Conservation (phyloP, 2,113 vertebrate genomes). For the Eidolon helvum region DNA sequence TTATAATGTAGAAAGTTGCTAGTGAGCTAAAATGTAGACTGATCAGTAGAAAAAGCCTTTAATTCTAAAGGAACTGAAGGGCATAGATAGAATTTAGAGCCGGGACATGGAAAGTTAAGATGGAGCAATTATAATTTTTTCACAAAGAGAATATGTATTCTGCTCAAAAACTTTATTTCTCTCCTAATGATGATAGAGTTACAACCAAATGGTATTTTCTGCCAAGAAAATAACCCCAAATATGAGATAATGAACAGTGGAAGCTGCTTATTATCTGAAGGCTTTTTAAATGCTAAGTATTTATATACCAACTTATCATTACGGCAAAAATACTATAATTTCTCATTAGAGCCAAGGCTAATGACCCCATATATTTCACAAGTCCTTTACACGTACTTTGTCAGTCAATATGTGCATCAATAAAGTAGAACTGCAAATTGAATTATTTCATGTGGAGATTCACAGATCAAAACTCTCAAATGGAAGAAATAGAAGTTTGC, state of each 20-base stretch:
- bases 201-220: constrained; percentile 40
- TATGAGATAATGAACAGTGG: constrained; percentile 25
- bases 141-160: constrained; percentile 2
- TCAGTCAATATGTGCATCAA: background rate
- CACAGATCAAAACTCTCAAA: background rate
- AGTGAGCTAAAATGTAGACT: background rate
- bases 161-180: constrained; percentile 40
- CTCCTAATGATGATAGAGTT: constrained; percentile 40
- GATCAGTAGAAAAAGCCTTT: background rate
- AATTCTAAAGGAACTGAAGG: background rate
- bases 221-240: constrained; percentile 36
- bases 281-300: constrained; percentile 7
- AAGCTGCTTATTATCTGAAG: background rate
- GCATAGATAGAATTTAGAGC: background rate
- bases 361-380: background rate
- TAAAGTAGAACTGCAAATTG: constrained; percentile 3
- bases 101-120: background rate
- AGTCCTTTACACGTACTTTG: background rate
- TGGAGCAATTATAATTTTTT: background rate
- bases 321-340: constrained; percentile 30
- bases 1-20: background rate
- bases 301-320: background rate
- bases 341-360: constrained; percentile 8
- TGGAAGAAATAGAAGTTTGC: background rate
- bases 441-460: background rate